Base-by-base conservation (phyloP, 1,140 invertebrate genomes). In the Drosophila subpulchrella region DNA sequence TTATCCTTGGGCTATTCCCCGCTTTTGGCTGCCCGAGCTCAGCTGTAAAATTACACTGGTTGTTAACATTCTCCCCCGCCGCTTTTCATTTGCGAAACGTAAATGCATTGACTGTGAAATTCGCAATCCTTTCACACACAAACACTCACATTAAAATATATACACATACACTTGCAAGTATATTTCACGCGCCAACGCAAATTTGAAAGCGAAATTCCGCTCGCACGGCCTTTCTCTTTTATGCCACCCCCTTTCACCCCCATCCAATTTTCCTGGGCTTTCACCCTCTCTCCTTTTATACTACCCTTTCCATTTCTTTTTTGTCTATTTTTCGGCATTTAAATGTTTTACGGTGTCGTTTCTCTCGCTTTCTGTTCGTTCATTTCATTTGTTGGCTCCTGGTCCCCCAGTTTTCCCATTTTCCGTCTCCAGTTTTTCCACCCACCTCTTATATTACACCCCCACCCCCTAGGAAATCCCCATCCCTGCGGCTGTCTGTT, bases 311-410 rank as follows among this genome's bases (percentile, higher is more conserved):
- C 41, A 17, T 50, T 76, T 44, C 24, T 51, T 67, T 57, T 68
- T 63, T 74, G 84, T 84, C 84, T 89, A 89, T 89, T 86, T 80
- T 86, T 89, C 55, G 84, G 77, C 84, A 89, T 88, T 89, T 89
- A 89, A 89, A 89, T 88, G 84, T 89, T 88, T 89, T 89, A 86
- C 84, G 84, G 72, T 88, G 84, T 89, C 83, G 76, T 80, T 88
- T 71, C 57, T 51, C 39, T 50, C 38, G 51, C 57, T 55, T 47
- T 60, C 17, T 63, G 68, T 56, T 58, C 65, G 47, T 72, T 72
- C 65, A 71, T 71, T 72, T 58, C 44, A 41, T 71, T 42, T 57
- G 53, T 15, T 32, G 62, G 59, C 30, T 44, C 12, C 53, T 36
- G 61, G 24, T 58, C 46, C 55, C 48, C 48, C 46, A 39, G 5